Base-by-base conservation (phyloP, 2,113 vertebrate genomes). In the Otis tarda region DNA sequence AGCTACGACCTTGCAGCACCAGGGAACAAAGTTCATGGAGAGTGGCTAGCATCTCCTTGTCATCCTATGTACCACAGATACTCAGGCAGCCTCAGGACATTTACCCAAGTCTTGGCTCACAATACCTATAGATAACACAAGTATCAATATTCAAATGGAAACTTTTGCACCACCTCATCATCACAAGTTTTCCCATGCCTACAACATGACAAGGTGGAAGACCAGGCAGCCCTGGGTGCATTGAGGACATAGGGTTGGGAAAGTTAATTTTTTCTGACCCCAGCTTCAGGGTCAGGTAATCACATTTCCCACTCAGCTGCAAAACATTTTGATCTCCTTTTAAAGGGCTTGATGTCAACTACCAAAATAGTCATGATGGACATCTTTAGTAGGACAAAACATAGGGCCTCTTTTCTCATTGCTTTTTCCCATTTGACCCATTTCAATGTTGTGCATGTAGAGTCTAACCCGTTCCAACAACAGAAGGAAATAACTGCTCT, bases 1-100 rank as follows among this genome's bases (percentile, higher is more conserved):
- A 63, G 9, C 17, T 70, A 41, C 0, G 0, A 33, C 22, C 33
- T 64, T n/a, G 14, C 35, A 49, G n/a, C 12, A 21, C 5, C 0
- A 0, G 12, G 25, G 17, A 90, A 41, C 0, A 47, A 18, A 67
- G 25, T 33, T 68, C 2, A 0, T 5, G 10, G 21, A 31, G 61
- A 59, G 24, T 10, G 9, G 9, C 45, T 61, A 20, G 7, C 19
- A 65, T 22, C 37, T 52, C 28, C 70, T 28, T 22, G 16, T 14
- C 35, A 21, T 47, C 41, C 47, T 74, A 20, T 23, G 55, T 53
- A 61, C 37, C 37, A 16, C 18, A 31, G 41, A 50, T 20, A 73
- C 17, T 37, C 25, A 16, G 25, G 23, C 20, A 86, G 43, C 27
- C 37, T 70, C 64, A 39, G 24, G 33, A 63, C 35, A n/a, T 23